Evolutionary conservation across 2,888 invertebrate genomes (phyloP).

Genomic region (Napeogenes inachia): DNA sequence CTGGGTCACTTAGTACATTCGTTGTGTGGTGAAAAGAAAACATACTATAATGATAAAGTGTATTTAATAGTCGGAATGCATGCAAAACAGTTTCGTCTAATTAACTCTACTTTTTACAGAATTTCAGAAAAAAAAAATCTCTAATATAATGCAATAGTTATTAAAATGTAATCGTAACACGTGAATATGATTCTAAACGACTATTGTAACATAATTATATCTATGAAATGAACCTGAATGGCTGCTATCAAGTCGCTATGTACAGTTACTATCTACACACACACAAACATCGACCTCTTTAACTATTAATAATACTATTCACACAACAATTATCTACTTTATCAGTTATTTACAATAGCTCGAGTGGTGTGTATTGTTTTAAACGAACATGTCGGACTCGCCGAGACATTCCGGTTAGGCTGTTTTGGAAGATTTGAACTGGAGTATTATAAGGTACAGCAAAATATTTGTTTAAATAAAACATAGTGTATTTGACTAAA

Average conservation of each 20-base stretch:
- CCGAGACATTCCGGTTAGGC: not conserved
- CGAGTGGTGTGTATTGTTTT: slow-evolving; percentile 14
- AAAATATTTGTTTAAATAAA: not conserved
- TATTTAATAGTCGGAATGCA: not conserved
- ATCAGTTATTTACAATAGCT: slow-evolving; percentile 63
- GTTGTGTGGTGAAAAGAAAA: not conserved
- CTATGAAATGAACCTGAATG: slow-evolving; percentile 11
- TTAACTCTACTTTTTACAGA: not conserved
- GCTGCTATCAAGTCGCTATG: slow-evolving; percentile 40
- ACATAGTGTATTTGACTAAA: slow-evolving; percentile 24
- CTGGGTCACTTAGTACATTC: slow-evolving; percentile 1
- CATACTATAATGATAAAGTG: slow-evolving; percentile 1
- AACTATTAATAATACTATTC: slow-evolving; percentile 66
- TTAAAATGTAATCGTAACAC: not conserved
- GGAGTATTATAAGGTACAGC: slow-evolving; percentile 2
- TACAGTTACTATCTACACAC: slow-evolving; percentile 70
- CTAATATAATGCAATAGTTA: slow-evolving; percentile 2
- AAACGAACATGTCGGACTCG: not conserved
- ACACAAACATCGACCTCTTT: slow-evolving; percentile 62
- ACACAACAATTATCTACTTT: slow-evolving; percentile 68
- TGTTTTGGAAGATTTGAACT: not conserved
- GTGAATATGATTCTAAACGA: not conserved
- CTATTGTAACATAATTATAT: slow-evolving; percentile 23
- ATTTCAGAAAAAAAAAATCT: not conserved
- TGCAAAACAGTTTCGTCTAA: no score